Percentiles rank a stretch among this genome's conserved stretches.
Conservation (phyloP, 2,113 vertebrate species). For the Solea solea region DNA sequence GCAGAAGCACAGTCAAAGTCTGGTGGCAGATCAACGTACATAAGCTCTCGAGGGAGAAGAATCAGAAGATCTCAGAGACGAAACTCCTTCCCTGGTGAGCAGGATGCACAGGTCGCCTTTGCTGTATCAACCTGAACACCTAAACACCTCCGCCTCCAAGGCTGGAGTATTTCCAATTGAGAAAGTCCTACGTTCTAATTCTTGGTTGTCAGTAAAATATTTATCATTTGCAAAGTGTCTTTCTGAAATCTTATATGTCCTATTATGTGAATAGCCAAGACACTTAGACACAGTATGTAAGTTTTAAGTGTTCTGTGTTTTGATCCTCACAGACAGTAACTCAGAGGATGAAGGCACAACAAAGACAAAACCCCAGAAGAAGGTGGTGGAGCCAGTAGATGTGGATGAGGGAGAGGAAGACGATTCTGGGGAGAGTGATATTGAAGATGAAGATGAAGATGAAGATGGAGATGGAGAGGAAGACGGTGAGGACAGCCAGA, state of each 20-base stretch:
- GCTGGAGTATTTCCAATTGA: neutral
- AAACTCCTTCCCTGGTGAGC: slow-evolving; percentile 70
- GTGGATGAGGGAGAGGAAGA: slow-evolving; percentile 19
- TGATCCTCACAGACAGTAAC: slow-evolving; percentile 58
- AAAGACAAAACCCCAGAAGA: slow-evolving; percentile 27
- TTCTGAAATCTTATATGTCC: neutral
- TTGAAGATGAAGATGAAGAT: slow-evolving; percentile 20
- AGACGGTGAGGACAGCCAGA: slow-evolving; percentile 44
- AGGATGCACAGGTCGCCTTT: neutral
- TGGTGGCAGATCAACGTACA: slow-evolving; percentile 56
- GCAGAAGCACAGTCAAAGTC: slow-evolving; percentile 71
- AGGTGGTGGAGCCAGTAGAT: slow-evolving; percentile 23
- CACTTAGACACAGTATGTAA: neutral
- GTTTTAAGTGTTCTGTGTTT: slow-evolving; percentile 1
- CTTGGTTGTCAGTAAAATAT: too few relatives aligned
- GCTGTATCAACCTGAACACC: neutral
- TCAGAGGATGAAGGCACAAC: slow-evolving; percentile 58
- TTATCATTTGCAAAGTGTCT: neutral
- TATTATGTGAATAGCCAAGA: neutral
- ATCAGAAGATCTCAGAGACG: slow-evolving; percentile 67
- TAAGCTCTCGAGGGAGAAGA: slow-evolving; percentile 78
- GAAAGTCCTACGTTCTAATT: too few relatives aligned
- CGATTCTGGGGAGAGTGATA: slow-evolving; percentile 3
- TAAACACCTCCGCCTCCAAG: neutral
- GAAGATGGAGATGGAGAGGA: neutral